phyloP scores from a whole-genome alignment of 2,888 invertebrate genomes.

The Dysmachus trigonus region DNA sequence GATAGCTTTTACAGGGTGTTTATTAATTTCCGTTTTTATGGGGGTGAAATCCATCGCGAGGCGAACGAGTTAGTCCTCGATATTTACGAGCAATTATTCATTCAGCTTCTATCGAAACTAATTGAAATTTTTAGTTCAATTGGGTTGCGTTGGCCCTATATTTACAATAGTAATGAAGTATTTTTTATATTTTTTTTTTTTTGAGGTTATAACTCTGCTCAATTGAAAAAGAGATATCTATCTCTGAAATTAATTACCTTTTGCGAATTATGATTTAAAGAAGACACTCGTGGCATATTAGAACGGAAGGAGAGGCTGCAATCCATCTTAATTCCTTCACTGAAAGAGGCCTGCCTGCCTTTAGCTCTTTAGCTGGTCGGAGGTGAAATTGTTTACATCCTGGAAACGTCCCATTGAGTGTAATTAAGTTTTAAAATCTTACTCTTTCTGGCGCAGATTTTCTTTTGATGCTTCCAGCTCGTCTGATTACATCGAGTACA shows the following conservation, averaged over 20 bases:
- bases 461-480: not conserved
- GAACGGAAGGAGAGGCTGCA: not conserved
- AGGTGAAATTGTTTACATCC: not conserved
- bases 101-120: not conserved
- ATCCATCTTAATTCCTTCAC: not conserved
- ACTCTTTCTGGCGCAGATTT: not conserved
- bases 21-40: not conserved
- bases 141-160: not conserved
- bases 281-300: not conserved
- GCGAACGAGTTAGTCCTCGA: not conserved
- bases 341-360: not conserved
- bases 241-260: not conserved
- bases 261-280: not conserved
- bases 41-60: too few relatives aligned
- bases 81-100: not conserved
- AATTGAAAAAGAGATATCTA: not conserved
- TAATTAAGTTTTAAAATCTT: not conserved
- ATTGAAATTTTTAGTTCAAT: not conserved
- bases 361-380: not conserved
- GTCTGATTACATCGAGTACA: not conserved
- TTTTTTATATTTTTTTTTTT: too few relatives aligned
- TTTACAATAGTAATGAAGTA: too few relatives aligned
- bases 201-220: not conserved
- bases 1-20: not conserved
- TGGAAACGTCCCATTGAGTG: not conserved